phyloP scores from a whole-genome alignment of 2,888 invertebrate genomes.

The Romanomermis culicivorax region DNA sequence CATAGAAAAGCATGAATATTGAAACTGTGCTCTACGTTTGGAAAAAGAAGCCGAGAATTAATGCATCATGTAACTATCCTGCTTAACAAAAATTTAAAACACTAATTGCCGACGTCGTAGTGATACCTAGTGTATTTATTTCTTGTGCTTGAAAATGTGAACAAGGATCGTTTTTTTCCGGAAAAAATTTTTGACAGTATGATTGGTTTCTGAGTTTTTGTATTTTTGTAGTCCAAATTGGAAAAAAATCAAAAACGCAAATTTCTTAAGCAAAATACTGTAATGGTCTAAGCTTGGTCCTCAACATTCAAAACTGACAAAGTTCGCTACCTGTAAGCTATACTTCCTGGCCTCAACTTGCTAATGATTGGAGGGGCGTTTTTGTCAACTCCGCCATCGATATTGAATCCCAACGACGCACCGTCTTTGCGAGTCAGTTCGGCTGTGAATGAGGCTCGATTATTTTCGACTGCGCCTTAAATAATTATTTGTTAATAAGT shows the following conservation, averaged over 20 bases:
- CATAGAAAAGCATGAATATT: too few species aligned
- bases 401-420: background rate
- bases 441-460: background rate
- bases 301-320: background rate
- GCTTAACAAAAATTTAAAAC: too few species aligned
- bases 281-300: background rate
- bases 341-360: constrained; percentile 46
- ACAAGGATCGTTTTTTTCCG: too few species aligned
- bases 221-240: background rate
- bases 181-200: too few species aligned
- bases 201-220: too few species aligned
- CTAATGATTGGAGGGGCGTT: constrained; percentile 46
- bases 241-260: background rate
- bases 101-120: too few species aligned
- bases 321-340: constrained; percentile 38
- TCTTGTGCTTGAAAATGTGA: too few species aligned
- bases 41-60: too few species aligned
- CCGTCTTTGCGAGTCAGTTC: background rate
- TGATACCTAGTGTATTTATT: too few species aligned
- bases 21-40: too few species aligned
- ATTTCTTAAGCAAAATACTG: background rate
- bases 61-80: too few species aligned
- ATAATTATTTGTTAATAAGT: background rate
- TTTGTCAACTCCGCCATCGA: constrained; percentile 46
- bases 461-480: background rate